phyloP scores from a whole-genome alignment of 1,140 invertebrate genomes.

The Dysdera silvatica region DNA sequence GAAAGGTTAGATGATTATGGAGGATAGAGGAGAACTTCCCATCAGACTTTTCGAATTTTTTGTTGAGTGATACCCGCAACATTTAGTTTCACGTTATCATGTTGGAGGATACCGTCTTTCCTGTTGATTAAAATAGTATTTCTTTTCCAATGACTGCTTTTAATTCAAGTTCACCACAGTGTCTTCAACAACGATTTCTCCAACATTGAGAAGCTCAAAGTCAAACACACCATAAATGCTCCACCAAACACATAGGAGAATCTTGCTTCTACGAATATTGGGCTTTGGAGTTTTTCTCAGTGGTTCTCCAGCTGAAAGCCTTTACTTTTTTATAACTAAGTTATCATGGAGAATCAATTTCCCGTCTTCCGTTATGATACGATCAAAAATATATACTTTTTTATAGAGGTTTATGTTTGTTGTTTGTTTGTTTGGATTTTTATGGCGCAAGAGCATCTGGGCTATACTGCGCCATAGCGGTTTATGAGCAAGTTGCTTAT shows the following conservation, averaged over 20 bases:
- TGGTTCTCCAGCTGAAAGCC: neutral
- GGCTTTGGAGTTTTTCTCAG: neutral
- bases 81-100: conserved; percentile 21
- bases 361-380: conserved; percentile 1
- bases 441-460: no score
- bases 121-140: neutral
- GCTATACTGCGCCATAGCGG: no score
- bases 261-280: neutral
- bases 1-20: neutral
- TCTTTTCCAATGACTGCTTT: neutral
- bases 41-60: neutral
- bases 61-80: neutral
- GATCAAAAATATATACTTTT: conserved; percentile 1
- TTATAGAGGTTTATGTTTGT: no score
- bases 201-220: conserved; percentile 16
- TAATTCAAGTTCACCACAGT: neutral
- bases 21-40: neutral
- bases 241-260: conserved; percentile 8
- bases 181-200: conserved; percentile 2
- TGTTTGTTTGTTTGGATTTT: no score
- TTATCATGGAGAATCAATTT: conserved; percentile 3
- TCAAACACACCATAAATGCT: neutral
- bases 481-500: no score
- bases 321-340: neutral
- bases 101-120: conserved; percentile 8